phyloP scores from a whole-genome alignment of 2,797 vertebrate genomes.

The Xiphorhynchus erythropygius region DNA sequence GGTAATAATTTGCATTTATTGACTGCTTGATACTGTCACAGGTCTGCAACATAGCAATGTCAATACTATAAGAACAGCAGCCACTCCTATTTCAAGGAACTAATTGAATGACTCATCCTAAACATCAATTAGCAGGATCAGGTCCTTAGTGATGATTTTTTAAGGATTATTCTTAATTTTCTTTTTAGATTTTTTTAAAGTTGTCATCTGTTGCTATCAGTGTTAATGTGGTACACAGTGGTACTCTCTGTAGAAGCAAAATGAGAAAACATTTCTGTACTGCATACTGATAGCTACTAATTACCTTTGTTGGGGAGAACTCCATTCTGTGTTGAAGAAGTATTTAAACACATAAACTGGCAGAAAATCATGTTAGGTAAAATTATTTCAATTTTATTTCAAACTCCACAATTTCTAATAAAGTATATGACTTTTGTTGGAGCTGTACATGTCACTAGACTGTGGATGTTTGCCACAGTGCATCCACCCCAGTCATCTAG shows the following conservation, averaged over 20 bases:
- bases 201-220: slow-evolving; percentile 68
- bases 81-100: slow-evolving; percentile 65
- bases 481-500: not conserved
- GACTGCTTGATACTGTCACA: slow-evolving; percentile 27
- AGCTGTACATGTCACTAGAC: not conserved
- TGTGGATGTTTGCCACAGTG: not conserved
- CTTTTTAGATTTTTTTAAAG: slow-evolving; percentile 66
- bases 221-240: slow-evolving; percentile 72
- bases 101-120: slow-evolving; percentile 73
- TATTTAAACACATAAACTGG: slow-evolving; percentile 61
- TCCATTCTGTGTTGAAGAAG: slow-evolving; percentile 68
- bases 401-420: slow-evolving; percentile 13
- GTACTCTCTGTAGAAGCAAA: slow-evolving; percentile 67
- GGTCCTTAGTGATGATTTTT: slow-evolving; percentile 72
- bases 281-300: slow-evolving; percentile 75
- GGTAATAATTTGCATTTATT: slow-evolving; percentile 35
- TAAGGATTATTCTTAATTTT: slow-evolving; percentile 75
- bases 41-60: slow-evolving; percentile 33
- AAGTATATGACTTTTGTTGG: not conserved
- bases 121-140: slow-evolving; percentile 72
- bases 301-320: slow-evolving; percentile 67
- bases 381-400: not conserved
- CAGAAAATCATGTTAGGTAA: slow-evolving; percentile 51
- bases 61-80: slow-evolving; percentile 37
- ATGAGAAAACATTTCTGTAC: slow-evolving; percentile 72